A percentile compares a stretch with the other conserved stretches of the same genome.
These are phyloP conservation scores for Haliclystus octoradiatus DNA, from an alignment of 30 jellyfish, hydroid and myxozoan genomes.

Conservation along the genomic window DNA sequence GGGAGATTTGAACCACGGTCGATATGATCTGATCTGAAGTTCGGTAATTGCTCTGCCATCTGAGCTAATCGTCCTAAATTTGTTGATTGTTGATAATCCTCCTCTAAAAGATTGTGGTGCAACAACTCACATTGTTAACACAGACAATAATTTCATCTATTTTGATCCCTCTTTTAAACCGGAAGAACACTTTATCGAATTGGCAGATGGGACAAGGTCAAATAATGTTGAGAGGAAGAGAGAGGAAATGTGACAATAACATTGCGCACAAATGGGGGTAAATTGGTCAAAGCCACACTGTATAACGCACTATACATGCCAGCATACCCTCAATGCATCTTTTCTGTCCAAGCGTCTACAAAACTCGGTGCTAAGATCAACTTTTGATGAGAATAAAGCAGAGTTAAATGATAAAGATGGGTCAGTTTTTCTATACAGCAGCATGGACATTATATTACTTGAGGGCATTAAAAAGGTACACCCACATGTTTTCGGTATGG, in stretches of 20 bases:
- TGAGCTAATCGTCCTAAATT: no score
- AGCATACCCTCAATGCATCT: slow-evolving; percentile 36
- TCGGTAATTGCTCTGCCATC: no score
- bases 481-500: no score
- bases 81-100: no score
- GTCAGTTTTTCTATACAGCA: slow-evolving; percentile 16
- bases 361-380: slow-evolving; percentile 19
- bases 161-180: slow-evolving; percentile 27
- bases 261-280: slow-evolving; percentile 15
- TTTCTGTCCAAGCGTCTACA: slow-evolving; percentile 60
- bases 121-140: slow-evolving; percentile 28
- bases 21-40: no score
- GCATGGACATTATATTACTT: slow-evolving; percentile 15
- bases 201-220: slow-evolving; percentile 27
- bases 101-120: slow-evolving; percentile 83
- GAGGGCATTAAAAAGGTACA: no score
- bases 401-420: slow-evolving; percentile 4
- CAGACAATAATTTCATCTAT: slow-evolving; percentile 19
- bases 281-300: slow-evolving; percentile 22
- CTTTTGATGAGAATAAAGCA: slow-evolving; percentile 16
- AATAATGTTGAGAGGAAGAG: slow-evolving; percentile 29
- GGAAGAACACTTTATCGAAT: no score
- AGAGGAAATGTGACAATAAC: no score
- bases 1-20: no score
- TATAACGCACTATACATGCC: slow-evolving; percentile 35